Evolutionary conservation across 2,797 vertebrate species (phyloP), one percentile per base, ranked within the genome.

Genomic region (Esox lucius): DNA sequence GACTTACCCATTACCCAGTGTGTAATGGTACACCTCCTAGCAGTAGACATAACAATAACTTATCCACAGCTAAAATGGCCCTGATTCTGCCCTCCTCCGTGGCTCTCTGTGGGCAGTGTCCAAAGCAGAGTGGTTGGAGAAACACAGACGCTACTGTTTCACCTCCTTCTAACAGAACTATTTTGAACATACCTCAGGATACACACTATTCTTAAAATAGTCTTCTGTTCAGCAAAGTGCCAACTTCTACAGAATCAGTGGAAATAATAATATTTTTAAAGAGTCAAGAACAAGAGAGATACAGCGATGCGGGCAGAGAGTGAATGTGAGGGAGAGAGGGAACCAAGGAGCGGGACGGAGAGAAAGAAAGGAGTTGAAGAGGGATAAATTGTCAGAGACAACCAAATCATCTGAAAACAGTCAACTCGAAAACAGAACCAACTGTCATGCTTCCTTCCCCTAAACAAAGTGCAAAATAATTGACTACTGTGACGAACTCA

Each of bases 1-100:
- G 65, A 76, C 46, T 51, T 48, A 66, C 75, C 68, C 70, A 70
- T 56, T 68, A 75, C 79, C 75, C 77, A 89, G 81, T 84, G 82
- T 70, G 88, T 86, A 88, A 89, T 86, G 62, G 76, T 87, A 89
- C 77, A 91, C 90, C 89, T 90, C 83, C 48, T 82, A 82, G 81
- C 82, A 78, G 51, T 5, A 92, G 92, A 92, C 89, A 88, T 92
- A 94, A 94, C 91, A 94, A 93, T 90, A 84, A 91, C 85, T 78
- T 86, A 79, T 85, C 83, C 83, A 68, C 87, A 82, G 83, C 75
- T 81, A 86, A 86, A 85, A 74, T 77, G 72, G 86, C 85, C 84
- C 77, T 5, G 48, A 85, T 83, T 86, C 79, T 80, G 80, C 79
- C 33, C 64, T 72, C 72, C 70, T 51, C 74, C 78, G 84, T 81